Base-by-base conservation (phyloP, 2,888 invertebrate species). In the Therioaphis trifolii region DNA sequence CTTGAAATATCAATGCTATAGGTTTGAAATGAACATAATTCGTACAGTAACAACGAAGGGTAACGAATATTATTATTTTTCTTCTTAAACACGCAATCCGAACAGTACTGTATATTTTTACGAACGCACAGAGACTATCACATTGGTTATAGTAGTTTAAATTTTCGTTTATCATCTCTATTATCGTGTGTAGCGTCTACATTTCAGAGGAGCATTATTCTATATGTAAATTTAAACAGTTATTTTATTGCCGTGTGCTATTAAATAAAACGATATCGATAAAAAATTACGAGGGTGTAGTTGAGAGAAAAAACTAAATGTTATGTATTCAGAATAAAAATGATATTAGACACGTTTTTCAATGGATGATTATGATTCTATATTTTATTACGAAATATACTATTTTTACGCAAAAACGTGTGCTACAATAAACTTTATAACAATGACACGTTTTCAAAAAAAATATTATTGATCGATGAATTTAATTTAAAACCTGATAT, bases 171-270 rank as follows among this genome's bases (percentile, higher is more conserved):
- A 75, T 58, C n/a, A n/a, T n/a, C n/a, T n/a, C 58, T 18, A 43
- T 43, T 66, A 68, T 69, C 43, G 18, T 11, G 7, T 15, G 7
- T 40, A 9, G 9, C 1, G 75, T 24, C 49, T 18, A 43, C 15
- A 58, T 58, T 76, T 76, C 61, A n/a, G 58, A 5, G n/a, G 75
- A 61, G 61, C 27, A 76, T 46, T 61, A 24, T 61, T 76, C 27
- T 76, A 43, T 61, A 76, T 61, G 75, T 76, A 61, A 76, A 76
- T 76, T 46, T 43, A 18, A 75, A 61, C 43, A 61, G 40, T 76
- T 43, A 43, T 75, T 21, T 55, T 55, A 55, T 55, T 75, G 27
- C 27, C 40, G 29, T 21, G 21, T 4, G 58, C 75, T 24, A 58
- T 58, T 43, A 40, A 75, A 58, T n/a, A 18, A 58, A 61, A 74